phyloP scores from a whole-genome alignment of 2,888 invertebrate species.

The Malacosoma neustria region DNA sequence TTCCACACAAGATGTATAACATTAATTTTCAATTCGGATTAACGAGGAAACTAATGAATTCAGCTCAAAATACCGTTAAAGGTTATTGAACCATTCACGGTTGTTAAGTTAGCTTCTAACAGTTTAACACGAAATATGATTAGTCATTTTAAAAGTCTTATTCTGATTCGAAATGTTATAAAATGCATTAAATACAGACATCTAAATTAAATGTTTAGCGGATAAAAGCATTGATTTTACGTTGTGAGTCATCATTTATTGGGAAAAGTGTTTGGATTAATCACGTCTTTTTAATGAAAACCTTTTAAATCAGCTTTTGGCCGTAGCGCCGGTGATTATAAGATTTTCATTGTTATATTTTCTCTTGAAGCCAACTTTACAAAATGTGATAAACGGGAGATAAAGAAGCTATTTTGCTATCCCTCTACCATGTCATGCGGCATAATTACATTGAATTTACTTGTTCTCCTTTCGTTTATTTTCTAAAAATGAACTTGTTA shows the following conservation, averaged over 20 bases:
- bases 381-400: slow-evolving; percentile 35
- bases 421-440: slow-evolving; percentile 50
- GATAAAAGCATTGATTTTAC: too few relatives aligned
- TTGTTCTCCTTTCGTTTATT: slow-evolving; percentile 52
- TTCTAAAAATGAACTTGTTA: slow-evolving; percentile 42
- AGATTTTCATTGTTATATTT: slow-evolving; percentile 5
- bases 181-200: too few relatives aligned
- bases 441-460: slow-evolving; percentile 55
- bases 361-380: slow-evolving; percentile 23
- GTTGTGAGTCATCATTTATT: too few relatives aligned
- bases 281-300: not conserved
- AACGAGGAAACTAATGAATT: slow-evolving; percentile 34
- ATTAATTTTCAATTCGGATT: slow-evolving; percentile 3
- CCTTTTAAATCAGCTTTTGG: slow-evolving; percentile 10
- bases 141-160: not conserved
- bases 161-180: too few relatives aligned
- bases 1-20: not conserved
- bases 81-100: slow-evolving; percentile 45
- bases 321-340: slow-evolving; percentile 1
- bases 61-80: slow-evolving; percentile 59
- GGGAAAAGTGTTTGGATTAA: too few relatives aligned
- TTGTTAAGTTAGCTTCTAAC: slow-evolving; percentile 31
- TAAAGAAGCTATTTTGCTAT: slow-evolving; percentile 53
- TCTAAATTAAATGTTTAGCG: too few relatives aligned
- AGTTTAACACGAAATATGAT: slow-evolving; percentile 23